These are phyloP conservation scores for Vulpes vulpes DNA, from an alignment of 2,113 vertebrate genomes.

Conservation along the genomic window DNA sequence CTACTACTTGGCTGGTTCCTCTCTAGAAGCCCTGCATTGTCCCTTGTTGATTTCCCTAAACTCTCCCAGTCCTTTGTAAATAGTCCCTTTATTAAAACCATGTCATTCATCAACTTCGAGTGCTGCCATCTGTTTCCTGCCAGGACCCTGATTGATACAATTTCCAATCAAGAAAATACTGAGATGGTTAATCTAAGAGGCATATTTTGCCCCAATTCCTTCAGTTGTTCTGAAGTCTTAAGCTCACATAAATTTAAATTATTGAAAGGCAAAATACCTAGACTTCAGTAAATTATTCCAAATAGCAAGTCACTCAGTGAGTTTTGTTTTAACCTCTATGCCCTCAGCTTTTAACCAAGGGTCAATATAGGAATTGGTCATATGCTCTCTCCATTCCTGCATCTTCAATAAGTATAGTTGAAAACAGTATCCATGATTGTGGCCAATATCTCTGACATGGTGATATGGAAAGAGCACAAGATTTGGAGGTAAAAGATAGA, in stretches of 20 bases:
- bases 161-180: conserved; percentile 75
- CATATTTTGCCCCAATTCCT: conserved; percentile 38
- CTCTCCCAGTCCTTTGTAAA: conserved; percentile 40
- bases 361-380: conserved; percentile 50
- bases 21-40: neutral
- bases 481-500: conserved; percentile 13
- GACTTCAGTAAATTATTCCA: conserved; percentile 55
- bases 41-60: conserved; percentile 7
- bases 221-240: conserved; percentile 44
- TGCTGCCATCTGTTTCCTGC: conserved; percentile 61
- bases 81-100: conserved; percentile 42
- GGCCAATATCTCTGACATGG: neutral
- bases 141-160: conserved; percentile 37
- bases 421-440: conserved; percentile 55
- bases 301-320: conserved; percentile 21
- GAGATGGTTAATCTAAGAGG: conserved; percentile 48
- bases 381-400: conserved; percentile 36
- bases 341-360: conserved; percentile 61
- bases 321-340: conserved; percentile 53
- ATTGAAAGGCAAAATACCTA: conserved; percentile 65
- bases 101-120: conserved; percentile 49
- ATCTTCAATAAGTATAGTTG: conserved; percentile 25
- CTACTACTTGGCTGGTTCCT: neutral
- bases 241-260: conserved; percentile 60
- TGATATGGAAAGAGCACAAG: neutral